These are phyloP conservation scores for Drosophila atripex DNA, from an alignment of 2,888 invertebrate species.

Conservation along the genomic window DNA sequence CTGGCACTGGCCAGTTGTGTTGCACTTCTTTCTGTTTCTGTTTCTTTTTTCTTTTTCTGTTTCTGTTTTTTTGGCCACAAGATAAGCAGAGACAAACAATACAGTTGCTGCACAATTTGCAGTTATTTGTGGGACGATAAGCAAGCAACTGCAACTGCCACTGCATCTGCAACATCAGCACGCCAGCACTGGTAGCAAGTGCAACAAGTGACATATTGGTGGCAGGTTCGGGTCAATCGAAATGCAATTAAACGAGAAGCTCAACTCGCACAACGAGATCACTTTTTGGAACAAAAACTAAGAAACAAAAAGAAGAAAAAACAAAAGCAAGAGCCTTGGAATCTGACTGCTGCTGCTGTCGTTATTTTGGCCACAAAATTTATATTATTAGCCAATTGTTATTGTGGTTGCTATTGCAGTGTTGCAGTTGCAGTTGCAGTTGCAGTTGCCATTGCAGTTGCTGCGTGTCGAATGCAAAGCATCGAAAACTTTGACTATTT, in stretches of 20 bases:
- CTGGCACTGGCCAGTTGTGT: conserved; percentile 61
- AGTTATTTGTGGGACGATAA: conserved; percentile 72
- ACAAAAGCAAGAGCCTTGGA: conserved; percentile 23
- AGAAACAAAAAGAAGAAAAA: no score
- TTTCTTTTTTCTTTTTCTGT: not conserved
- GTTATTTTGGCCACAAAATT: conserved; percentile 62
- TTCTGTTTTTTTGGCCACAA: conserved; percentile 13
- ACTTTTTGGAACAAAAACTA: conserved; percentile 1
- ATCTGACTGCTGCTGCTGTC: conserved; percentile 19
- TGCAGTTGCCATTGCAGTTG: conserved; percentile 50
- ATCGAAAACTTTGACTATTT: conserved; percentile 67
- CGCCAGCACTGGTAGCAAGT: conserved; percentile 28
- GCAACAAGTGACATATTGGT: conserved; percentile 70
- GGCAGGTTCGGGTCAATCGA: conserved; percentile 72
- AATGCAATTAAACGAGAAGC: conserved; percentile 73
- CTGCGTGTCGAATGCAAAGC: conserved; percentile 73
- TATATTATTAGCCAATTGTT: conserved; percentile 75
- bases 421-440: conserved; percentile 41
- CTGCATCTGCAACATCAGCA: conserved; percentile 35
- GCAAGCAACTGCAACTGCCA: conserved; percentile 5
- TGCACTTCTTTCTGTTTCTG: conserved; percentile 22
- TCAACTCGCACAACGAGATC: conserved; percentile 44
- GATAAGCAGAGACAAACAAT: conserved; percentile 75
- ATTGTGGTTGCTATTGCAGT: conserved; percentile 42
- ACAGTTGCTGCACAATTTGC: conserved; percentile 73